A percentile compares a stretch with the other conserved stretches of the same genome.
Conservation (phyloP, 2,888 invertebrate genomes). For the Prosopocoilus inquinatus region DNA sequence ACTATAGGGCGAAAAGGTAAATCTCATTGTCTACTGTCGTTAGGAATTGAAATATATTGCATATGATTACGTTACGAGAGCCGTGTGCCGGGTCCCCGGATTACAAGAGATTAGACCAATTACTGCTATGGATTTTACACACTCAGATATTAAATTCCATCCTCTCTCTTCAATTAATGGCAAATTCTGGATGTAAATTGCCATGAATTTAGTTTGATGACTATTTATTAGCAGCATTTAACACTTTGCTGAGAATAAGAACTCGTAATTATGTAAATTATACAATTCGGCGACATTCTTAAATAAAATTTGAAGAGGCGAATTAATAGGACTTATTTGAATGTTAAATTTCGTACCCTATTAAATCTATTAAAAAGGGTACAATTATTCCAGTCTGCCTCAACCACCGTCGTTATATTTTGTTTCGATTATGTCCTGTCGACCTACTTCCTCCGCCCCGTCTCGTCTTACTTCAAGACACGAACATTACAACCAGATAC, state of each 20-base stretch:
- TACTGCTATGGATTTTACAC: conserved; percentile 32
- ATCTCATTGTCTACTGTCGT: conserved; percentile 17
- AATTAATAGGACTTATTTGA: too few relatives aligned
- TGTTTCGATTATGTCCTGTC: neutral
- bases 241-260: too few relatives aligned
- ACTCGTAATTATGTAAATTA: too few relatives aligned
- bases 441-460: neutral
- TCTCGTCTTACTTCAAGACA: neutral
- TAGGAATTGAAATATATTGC: conserved; percentile 32
- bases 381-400: too few relatives aligned
- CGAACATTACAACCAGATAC: neutral
- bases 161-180: conserved; percentile 19
- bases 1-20: neutral
- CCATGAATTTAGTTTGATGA: neutral
- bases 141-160: conserved; percentile 27
- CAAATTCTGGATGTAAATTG: conserved; percentile 11
- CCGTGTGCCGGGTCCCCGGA: conserved; percentile 24
- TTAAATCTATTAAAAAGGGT: too few relatives aligned
- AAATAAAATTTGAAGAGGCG: too few relatives aligned
- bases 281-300: too few relatives aligned
- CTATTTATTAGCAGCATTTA: neutral
- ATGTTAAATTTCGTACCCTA: too few relatives aligned
- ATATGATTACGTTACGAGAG: conserved; percentile 29
- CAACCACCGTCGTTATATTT: neutral
- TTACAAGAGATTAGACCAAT: conserved; percentile 35